Evolutionary conservation across 2,113 vertebrate species (phyloP).

Genomic region (Solea senegalensis): DNA sequence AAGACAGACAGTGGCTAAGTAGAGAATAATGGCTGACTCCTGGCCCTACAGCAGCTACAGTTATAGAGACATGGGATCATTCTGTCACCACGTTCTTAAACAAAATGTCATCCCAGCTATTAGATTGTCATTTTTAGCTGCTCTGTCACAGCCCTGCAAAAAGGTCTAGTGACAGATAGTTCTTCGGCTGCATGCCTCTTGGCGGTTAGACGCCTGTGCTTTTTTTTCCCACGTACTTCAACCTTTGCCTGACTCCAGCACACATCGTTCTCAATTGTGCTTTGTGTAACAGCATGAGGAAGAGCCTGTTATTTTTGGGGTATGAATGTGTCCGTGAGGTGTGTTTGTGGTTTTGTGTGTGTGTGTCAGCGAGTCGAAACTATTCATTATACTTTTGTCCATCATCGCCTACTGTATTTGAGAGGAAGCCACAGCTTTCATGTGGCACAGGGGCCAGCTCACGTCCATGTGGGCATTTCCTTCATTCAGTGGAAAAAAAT

Average conservation of each 20-base stretch:
- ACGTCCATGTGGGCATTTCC: conserved; percentile 66
- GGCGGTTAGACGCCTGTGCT: conserved; percentile 47
- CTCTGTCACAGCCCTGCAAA: conserved; percentile 64
- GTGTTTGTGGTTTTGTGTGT: conserved; percentile 13
- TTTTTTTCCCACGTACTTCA: conserved; percentile 76
- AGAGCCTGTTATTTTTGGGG: conserved; percentile 69
- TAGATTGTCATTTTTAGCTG: conserved; percentile 79
- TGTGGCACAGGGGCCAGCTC: conserved; percentile 40
- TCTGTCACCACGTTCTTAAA: conserved; percentile 80
- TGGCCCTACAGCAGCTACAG: conserved; percentile 69
- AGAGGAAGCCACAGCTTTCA: conserved; percentile 69
- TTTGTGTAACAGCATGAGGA: conserved; percentile 63
- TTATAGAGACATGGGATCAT: conserved; percentile 75
- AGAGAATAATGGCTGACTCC: conserved; percentile 75
- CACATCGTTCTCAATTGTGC: conserved; percentile 75
- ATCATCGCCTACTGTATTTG: conserved; percentile 71
- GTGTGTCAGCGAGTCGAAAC: conserved; percentile 41
- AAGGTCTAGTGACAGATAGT: conserved; percentile 72
- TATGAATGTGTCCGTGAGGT: conserved; percentile 68
- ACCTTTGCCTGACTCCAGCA: conserved; percentile 71
- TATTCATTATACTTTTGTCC: conserved; percentile 70
- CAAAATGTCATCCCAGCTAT: conserved; percentile 80
- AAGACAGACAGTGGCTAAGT: conserved; percentile 72
- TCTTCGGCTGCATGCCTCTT: conserved; percentile 56
- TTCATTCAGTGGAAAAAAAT: conserved; percentile 42